These are phyloP conservation scores for Neofelis nebulosa DNA, from an alignment of 2,113 vertebrate species.

Conservation along the genomic window DNA sequence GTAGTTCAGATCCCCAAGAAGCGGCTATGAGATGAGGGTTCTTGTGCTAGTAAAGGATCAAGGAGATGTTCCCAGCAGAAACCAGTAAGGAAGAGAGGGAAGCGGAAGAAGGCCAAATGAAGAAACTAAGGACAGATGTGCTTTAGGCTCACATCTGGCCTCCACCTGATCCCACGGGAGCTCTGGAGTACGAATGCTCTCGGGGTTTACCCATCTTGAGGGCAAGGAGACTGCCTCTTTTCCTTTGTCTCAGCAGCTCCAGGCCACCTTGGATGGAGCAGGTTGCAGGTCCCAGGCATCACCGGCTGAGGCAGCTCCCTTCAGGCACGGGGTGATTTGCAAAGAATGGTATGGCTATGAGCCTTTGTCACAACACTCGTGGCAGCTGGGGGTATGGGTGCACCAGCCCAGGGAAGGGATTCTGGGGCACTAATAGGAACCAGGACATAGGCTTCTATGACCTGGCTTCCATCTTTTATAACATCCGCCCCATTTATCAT, in stretches of 20 bases:
- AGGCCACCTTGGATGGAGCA: not conserved
- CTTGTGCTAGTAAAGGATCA: not conserved
- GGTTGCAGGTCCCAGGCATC: not conserved
- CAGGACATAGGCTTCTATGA: too few relatives aligned
- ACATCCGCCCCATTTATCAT: too few relatives aligned
- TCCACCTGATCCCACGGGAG: not conserved
- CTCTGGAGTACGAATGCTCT: not conserved
- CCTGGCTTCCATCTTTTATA: not conserved
- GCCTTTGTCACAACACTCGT: not conserved
- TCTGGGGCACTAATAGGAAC: not conserved
- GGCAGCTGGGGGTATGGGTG: too few relatives aligned
- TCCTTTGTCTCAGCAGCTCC: not conserved
- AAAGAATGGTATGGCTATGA: not conserved
- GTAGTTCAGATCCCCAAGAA: not conserved
- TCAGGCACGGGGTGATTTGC: not conserved
- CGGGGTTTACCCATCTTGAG: not conserved
- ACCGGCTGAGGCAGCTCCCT: not conserved
- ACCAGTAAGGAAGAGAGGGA: not conserved
- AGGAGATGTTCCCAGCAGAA: not conserved
- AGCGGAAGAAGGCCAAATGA: not conserved
- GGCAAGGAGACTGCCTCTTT: not conserved
- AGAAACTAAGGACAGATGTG: not conserved
- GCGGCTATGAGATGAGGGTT: not conserved
- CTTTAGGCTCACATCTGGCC: not conserved
- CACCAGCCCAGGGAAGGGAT: not conserved